phyloP scores from a whole-genome alignment of 2,113 vertebrate genomes.

The Glaucomys volans region DNA sequence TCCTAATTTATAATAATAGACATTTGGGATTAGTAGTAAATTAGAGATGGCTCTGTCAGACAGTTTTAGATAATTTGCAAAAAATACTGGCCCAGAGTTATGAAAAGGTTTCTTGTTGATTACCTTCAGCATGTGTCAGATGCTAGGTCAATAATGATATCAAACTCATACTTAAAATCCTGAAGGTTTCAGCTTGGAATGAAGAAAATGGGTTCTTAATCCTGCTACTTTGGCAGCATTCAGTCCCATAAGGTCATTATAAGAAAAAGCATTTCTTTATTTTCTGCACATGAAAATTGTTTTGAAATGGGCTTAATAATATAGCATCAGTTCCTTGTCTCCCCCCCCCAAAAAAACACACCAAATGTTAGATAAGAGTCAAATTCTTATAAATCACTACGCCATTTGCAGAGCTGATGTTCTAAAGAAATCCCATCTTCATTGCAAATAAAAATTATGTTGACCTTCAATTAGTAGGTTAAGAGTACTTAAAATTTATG shows the following conservation, averaged over 20 bases:
- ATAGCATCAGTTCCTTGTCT: not conserved
- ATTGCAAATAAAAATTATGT: slow-evolving; percentile 21
- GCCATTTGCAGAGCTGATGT: not conserved
- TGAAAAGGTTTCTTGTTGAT: not conserved
- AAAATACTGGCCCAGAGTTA: not conserved
- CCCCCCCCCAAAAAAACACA: not conserved
- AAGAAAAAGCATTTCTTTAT: not conserved
- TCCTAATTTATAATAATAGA: not conserved
- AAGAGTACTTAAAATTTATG: not conserved
- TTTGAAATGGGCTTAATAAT: not conserved
- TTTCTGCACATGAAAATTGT: not conserved
- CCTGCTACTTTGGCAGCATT: not conserved
- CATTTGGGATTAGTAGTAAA: not conserved
- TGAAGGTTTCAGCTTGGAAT: not conserved
- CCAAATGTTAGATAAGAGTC: not conserved
- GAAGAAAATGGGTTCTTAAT: not conserved
- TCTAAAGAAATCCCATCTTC: slow-evolving; percentile 42
- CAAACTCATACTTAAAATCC: not conserved
- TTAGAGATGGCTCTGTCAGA: not conserved
- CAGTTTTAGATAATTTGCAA: not conserved
- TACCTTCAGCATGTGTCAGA: not conserved
- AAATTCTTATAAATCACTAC: not conserved
- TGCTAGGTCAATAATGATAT: not conserved
- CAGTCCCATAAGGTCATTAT: not conserved
- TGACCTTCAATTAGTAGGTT: slow-evolving; percentile 13